Evolutionary conservation across 2,113 vertebrate genomes (phyloP).

Genomic region (Chloropsis cyanopogon): DNA sequence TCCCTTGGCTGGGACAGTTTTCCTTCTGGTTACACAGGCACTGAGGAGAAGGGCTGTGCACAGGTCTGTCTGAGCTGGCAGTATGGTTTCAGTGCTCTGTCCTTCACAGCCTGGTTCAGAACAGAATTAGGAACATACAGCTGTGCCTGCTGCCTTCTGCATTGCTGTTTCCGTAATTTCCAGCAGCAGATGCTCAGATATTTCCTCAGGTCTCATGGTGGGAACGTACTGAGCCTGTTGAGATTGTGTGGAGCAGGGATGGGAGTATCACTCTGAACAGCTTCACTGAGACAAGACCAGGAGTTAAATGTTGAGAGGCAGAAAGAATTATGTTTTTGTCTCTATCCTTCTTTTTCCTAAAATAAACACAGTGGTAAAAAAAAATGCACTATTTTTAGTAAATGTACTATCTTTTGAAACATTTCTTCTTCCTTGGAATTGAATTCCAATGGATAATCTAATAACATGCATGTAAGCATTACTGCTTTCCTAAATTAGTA

Average conservation of each 20-base stretch:
- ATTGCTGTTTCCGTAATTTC: background rate
- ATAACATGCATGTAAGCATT: background rate
- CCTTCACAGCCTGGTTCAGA: background rate
- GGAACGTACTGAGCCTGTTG: background rate
- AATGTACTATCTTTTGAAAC: background rate
- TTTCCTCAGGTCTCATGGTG: background rate
- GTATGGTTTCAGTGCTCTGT: background rate
- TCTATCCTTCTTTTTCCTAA: background rate
- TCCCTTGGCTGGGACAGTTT: background rate
- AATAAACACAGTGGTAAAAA: background rate
- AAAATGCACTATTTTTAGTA: slow-evolving; percentile 4
- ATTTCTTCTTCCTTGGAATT: background rate
- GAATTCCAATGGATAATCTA: background rate
- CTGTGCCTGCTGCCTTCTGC: background rate
- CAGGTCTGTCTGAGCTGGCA: background rate
- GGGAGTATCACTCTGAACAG: background rate
- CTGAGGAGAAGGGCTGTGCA: background rate
- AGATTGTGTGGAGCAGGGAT: background rate
- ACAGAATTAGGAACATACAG: background rate
- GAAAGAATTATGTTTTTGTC: background rate
- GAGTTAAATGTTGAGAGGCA: background rate
- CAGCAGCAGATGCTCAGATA: background rate
- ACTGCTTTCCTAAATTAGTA: background rate
- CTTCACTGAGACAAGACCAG: background rate
- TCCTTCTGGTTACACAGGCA: background rate